A percentile compares a stretch with the other conserved stretches of the same genome.
phyloP scores from a whole-genome alignment of 2,888 invertebrate genomes.

The Trichogramma evanescens region DNA sequence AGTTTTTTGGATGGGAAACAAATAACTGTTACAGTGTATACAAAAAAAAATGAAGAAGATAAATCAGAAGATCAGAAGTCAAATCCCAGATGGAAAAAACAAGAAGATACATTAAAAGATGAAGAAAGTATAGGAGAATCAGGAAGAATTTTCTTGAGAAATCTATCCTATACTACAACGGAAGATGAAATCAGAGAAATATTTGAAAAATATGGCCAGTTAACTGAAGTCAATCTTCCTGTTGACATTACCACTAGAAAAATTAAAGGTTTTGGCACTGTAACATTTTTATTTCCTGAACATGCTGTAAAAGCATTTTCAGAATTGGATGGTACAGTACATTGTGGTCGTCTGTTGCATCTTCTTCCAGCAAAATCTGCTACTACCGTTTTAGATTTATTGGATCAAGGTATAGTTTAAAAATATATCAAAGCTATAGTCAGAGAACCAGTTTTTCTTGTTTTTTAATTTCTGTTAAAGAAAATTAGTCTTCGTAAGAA shows the following conservation, averaged over 20 bases:
- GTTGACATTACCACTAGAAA: constrained; percentile 75
- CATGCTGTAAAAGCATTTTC: constrained; percentile 85
- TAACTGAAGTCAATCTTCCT: constrained; percentile 83
- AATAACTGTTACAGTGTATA: constrained; percentile 53
- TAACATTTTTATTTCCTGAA: constrained; percentile 91
- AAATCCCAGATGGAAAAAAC: constrained; percentile 55
- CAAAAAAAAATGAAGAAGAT: constrained; percentile 38
- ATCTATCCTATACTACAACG: constrained; percentile 77
- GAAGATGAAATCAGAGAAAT: constrained; percentile 77
- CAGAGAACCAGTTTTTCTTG: not conserved
- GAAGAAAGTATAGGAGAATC: constrained; percentile 82
- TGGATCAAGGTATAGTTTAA: constrained; percentile 32
- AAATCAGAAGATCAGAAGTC: constrained; percentile 27
- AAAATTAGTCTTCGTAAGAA: constrained; percentile 3
- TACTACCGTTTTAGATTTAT: constrained; percentile 40
- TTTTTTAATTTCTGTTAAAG: constrained; percentile 1
- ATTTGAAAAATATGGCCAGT: constrained; percentile 76
- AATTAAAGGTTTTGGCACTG: constrained; percentile 86
- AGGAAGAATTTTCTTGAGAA: constrained; percentile 86
- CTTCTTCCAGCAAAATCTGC: constrained; percentile 79
- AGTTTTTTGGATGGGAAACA: constrained; percentile 69
- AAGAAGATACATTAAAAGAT: constrained; percentile 58
- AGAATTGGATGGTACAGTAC: constrained; percentile 81
- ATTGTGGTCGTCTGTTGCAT: constrained; percentile 90
- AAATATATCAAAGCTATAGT: not conserved